These are phyloP conservation scores for Malthinus seriepunctatus DNA, from an alignment of 2,888 invertebrate genomes.

Conservation along the genomic window DNA sequence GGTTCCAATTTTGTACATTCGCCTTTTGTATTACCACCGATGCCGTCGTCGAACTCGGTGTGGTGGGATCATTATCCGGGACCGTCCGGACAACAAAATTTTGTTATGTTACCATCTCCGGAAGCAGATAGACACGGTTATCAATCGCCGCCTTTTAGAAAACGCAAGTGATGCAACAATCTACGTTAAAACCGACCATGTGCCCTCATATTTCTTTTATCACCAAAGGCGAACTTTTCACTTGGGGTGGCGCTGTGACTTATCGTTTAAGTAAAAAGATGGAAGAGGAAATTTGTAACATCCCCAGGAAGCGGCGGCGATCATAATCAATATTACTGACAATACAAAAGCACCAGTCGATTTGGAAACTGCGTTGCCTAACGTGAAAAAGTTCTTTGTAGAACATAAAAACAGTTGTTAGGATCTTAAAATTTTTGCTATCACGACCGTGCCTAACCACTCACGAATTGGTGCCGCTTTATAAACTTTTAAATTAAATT, in stretches of 20 bases:
- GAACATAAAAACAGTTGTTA: constrained; percentile 19
- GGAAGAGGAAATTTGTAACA: too few relatives aligned
- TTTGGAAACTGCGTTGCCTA: too few relatives aligned
- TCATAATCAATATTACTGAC: too few relatives aligned
- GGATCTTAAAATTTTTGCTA: constrained; percentile 27
- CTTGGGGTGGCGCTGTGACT: too few relatives aligned
- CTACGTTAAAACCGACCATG: constrained; percentile 23
- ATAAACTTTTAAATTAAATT: too few relatives aligned
- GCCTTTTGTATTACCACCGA: constrained; percentile 38
- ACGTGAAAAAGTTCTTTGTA: constrained; percentile 9
- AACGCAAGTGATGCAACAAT: constrained; percentile 48
- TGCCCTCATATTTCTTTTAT: constrained; percentile 34
- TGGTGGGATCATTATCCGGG: constrained; percentile 51
- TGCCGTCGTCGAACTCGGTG: constrained; percentile 41
- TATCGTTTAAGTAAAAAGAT: too few relatives aligned
- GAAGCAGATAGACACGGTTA: constrained; percentile 39
- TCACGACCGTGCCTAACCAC: constrained; percentile 43
- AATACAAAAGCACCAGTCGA: too few relatives aligned
- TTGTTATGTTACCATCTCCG: constrained; percentile 37
- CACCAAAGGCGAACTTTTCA: constrained; percentile 37
- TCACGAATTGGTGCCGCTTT: constrained; percentile 28
- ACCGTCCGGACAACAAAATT: constrained; percentile 47
- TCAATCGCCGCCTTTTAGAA: constrained; percentile 47
- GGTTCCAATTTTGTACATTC: constrained; percentile 38
- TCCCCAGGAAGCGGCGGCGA: too few relatives aligned